Evolutionary conservation across 2,888 invertebrate species (phyloP), one percentile per base, ranked within the genome.

Genomic region (Cerceris ruficornis): DNA sequence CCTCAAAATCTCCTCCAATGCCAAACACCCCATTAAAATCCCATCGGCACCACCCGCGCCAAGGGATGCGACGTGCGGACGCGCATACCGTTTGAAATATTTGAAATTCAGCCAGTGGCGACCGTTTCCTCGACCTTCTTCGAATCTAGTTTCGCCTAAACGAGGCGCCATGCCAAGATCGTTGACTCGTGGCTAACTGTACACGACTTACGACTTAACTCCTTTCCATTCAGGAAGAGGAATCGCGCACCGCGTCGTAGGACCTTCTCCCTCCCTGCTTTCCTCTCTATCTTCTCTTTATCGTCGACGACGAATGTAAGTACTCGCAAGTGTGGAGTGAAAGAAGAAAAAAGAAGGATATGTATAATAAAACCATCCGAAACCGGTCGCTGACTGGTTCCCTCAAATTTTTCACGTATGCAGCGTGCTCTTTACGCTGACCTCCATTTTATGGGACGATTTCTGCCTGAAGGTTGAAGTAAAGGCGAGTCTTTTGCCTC

Each of bases 171-270:
- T 85, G 81, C 85, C 81, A 85, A 87, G 89, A 88, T 86, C 89
- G 81, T 89, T 89, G 89, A 89, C 89, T 89, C 88, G 80, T 69
- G 77, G 68, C 80, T 89, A 89, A 89, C 89, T 88, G 89, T 89
- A 89, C 77, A 75, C 66, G 66, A 79, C 76, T 49, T 49, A 50
- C 72, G 76, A 60, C 65, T n/a, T 69, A 76, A 72, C 82, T 84
- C 82, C 78, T 81, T 77, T 65, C 80, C 79, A 85, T 84, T 84
- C 81, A 73, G 86, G 79, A 87, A 85, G 79, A 86, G 79, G 81
- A 75, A 64, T 70, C 71, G 57, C 54, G 62, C 49, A n/a, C 28
- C 28, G 28, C 39, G 39, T 43, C 61, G 39, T 43, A 64, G 72
- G 41, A 49, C 60, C 39, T 15, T 46, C 55, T 74, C 54, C 46